A percentile compares a stretch with the other conserved stretches of the same genome.
Evolutionary conservation across 1,140 invertebrate species (phyloP).

Genomic region (Orussus abietinus): DNA sequence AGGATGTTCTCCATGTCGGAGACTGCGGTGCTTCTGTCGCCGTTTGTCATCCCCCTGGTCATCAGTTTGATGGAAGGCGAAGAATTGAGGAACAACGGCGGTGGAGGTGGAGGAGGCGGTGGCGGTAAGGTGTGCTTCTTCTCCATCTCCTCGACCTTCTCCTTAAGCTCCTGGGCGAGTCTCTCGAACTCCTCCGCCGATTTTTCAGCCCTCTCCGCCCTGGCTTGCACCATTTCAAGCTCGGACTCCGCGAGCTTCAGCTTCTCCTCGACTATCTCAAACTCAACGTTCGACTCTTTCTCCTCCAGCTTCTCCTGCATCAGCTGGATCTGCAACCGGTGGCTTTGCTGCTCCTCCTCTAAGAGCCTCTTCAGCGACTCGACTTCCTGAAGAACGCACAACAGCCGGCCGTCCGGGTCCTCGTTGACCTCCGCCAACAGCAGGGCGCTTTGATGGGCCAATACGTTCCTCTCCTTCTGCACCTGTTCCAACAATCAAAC

Average conservation of each 20-base stretch:
- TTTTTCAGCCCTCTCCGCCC: slow-evolving; percentile 62
- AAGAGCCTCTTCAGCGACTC: slow-evolving; percentile 59
- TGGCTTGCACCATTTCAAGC: slow-evolving; percentile 57
- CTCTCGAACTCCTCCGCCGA: slow-evolving; percentile 35
- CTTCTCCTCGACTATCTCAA: slow-evolving; percentile 67
- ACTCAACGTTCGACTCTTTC: slow-evolving; percentile 62
- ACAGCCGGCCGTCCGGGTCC: slow-evolving; percentile 53
- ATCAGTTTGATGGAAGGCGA: slow-evolving; percentile 39
- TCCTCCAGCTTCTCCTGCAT: slow-evolving; percentile 65
- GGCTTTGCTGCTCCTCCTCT: slow-evolving; percentile 58
- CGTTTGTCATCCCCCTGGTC: slow-evolving; percentile 31
- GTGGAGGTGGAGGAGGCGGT: slow-evolving; percentile 42
- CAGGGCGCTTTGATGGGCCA: slow-evolving; percentile 65
- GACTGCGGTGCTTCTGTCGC: slow-evolving; percentile 42
- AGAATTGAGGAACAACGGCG: slow-evolving; percentile 24
- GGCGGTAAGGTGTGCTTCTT: slow-evolving; percentile 41
- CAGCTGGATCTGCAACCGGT: slow-evolving; percentile 55
- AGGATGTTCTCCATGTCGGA: slow-evolving; percentile 61
- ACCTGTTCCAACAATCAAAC: slow-evolving; percentile 22
- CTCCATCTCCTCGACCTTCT: slow-evolving; percentile 43
- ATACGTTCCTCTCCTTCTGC: slow-evolving; percentile 61
- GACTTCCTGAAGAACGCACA: slow-evolving; percentile 59
- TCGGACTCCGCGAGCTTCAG: slow-evolving; percentile 66
- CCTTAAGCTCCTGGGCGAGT: slow-evolving; percentile 32
- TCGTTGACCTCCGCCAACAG: slow-evolving; percentile 60